Evolutionary conservation across 2,797 vertebrate genomes (phyloP), one percentile per base, ranked within the genome.

Genomic region (Phrynocephalus guinanensis): DNA sequence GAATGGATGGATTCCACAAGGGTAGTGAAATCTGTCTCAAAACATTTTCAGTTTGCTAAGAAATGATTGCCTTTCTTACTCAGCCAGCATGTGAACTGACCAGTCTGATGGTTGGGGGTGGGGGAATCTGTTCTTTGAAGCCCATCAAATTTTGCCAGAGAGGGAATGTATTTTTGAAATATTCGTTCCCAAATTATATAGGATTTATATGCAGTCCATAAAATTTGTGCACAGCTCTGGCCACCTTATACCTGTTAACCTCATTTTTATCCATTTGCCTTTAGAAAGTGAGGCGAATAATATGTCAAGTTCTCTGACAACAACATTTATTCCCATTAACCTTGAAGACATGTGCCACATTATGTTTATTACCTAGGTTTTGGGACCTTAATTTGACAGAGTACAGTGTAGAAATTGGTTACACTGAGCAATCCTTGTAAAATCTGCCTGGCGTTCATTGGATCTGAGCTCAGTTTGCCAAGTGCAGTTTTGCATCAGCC

Each of bases 261-360:
- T 52, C 6, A 56, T 79, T 86, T 77, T 76, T 84, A 44, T 63
- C 30, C 24, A 10, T 76, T 26, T 76, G 72, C 3, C 33, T 86
- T 86, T 28, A 79, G 48, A 56, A 86, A 44, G 30, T n/a, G 56
- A 38, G 38, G 10, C 26, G 33, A 60, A 13, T 63, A 30, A 79
- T 79, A 56, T 48, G 67, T 80, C 22, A 80, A 38, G 30, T 60
- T 60, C 52, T 15, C 24, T 8, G 72, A n/a, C 3, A 60, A 24
- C 44, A 70, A 79, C 72, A 44, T 75, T 48, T 76, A 67, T 85
- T 73, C n/a, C 60, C 22, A 30, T 85, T 76, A 85, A 85, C 38
- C 60, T 78, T 50, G 28, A 71, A 70, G 22, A 52, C 15, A 68
- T 79, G 68, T 71, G 44, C 26, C 26, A 18, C 63, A 44, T 15